Evolutionary conservation across 2,888 invertebrate genomes (phyloP).

Genomic region (Drosophila macrothrix): DNA sequence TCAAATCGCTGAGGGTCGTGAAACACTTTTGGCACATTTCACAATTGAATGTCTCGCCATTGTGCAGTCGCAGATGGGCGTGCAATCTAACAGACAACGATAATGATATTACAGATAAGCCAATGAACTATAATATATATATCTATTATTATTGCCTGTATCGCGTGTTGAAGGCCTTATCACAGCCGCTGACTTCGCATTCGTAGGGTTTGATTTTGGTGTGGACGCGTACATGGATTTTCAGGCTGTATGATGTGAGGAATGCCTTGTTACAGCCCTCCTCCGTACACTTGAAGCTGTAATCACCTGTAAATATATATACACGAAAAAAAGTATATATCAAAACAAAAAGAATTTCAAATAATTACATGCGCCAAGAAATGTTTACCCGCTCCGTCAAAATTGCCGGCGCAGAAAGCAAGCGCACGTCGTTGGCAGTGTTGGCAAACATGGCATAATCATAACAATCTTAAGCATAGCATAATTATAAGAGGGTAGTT

Average conservation of each 20-base stretch:
- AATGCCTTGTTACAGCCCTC: constrained; percentile 96
- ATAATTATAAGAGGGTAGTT: not conserved
- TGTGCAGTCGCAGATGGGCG: constrained; percentile 96
- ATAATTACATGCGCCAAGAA: not conserved
- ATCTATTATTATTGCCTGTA: constrained; percentile 88
- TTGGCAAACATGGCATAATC: constrained; percentile 13
- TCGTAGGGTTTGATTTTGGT: constrained; percentile 96
- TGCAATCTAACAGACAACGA: constrained; percentile 86
- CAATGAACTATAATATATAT: constrained; percentile 3
- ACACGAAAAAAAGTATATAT: not conserved
- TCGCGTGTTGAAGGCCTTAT: constrained; percentile 96
- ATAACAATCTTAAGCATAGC: not conserved
- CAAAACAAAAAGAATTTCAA: not conserved
- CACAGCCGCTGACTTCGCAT: constrained; percentile 93
- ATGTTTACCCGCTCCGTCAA: constrained; percentile 2
- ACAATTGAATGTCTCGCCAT: constrained; percentile 97
- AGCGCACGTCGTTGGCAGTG: constrained; percentile 20
- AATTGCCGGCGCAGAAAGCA: constrained; percentile 1
- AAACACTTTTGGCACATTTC: constrained; percentile 95
- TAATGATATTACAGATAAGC: constrained; percentile 33
- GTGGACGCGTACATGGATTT: constrained; percentile 97
- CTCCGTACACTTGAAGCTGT: constrained; percentile 95
- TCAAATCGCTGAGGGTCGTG: constrained; percentile 96
- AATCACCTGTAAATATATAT: constrained; percentile 90
- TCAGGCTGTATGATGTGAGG: constrained; percentile 96